Conservation (phyloP, 1,140 invertebrate species). For the Nymphalis io region DNA sequence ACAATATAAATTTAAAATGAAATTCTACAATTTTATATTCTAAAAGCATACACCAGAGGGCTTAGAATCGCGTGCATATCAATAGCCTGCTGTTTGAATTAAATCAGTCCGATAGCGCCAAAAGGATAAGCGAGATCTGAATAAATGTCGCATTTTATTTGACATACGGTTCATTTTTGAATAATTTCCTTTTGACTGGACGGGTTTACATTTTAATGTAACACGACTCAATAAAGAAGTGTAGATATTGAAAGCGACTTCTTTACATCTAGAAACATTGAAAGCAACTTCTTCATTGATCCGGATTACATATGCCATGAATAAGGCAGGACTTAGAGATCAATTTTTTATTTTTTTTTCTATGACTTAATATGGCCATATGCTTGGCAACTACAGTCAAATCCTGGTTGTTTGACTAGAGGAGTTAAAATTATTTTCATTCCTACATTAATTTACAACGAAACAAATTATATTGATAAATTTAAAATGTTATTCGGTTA, state of each 20-base stretch:
- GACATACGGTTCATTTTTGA: slow-evolving; percentile 15
- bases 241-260: slow-evolving; percentile 48
- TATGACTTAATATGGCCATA: slow-evolving; percentile 38
- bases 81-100: slow-evolving; percentile 8
- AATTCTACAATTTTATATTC: slow-evolving; percentile 2
- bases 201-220: slow-evolving; percentile 53
- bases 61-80: background rate
- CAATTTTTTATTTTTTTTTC: slow-evolving; percentile 24
- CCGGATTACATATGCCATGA: slow-evolving; percentile 47
- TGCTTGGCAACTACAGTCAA: slow-evolving; percentile 41
- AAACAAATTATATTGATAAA: slow-evolving; percentile 37
- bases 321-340: slow-evolving; percentile 40
- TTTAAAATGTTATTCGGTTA: slow-evolving; percentile 20
- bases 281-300: slow-evolving; percentile 61
- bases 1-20: slow-evolving; percentile 3
- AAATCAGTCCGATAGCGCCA: slow-evolving; percentile 43
- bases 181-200: slow-evolving; percentile 50
- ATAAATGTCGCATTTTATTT: background rate
- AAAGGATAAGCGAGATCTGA: slow-evolving; percentile 42
- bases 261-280: slow-evolving; percentile 57
- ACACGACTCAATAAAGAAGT: slow-evolving; percentile 55
- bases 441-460: slow-evolving; percentile 30
- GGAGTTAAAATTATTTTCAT: slow-evolving; percentile 36
- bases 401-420: slow-evolving; percentile 52
- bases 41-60: slow-evolving; percentile 3